Conservation (phyloP, 2,113 vertebrate species). For the Leucopsar rothschildi region DNA sequence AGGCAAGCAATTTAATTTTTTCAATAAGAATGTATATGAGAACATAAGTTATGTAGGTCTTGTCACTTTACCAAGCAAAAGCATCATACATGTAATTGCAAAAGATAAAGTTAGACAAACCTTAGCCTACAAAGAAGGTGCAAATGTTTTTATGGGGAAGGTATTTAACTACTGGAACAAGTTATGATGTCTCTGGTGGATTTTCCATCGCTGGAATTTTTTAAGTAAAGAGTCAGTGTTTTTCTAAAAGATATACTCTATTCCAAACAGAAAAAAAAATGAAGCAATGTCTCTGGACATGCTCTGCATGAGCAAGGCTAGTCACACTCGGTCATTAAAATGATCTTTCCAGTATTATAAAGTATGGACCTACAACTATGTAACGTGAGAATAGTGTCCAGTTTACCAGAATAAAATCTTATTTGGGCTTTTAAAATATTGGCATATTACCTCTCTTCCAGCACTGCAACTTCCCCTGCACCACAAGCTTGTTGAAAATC, state of each 20-base stretch:
- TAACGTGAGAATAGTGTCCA: neutral
- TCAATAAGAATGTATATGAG: neutral
- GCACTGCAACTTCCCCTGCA: neutral
- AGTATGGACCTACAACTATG: neutral
- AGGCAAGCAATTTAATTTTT: neutral
- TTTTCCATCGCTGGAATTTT: conserved; percentile 49
- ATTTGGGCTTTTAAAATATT: neutral
- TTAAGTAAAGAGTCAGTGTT: conserved; percentile 60
- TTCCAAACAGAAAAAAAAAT: conserved; percentile 50
- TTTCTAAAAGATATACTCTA: conserved; percentile 56
- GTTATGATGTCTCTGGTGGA: conserved; percentile 24
- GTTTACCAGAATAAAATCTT: neutral
- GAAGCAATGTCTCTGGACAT: conserved; percentile 24
- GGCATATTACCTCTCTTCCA: neutral
- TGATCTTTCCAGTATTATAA: neutral
- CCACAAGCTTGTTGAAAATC: conserved; percentile 16
- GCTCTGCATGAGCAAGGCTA: neutral
- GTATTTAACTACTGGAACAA: conserved; percentile 59
- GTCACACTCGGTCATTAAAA: neutral
- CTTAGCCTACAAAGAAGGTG: conserved; percentile 31
- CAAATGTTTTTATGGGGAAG: conserved; percentile 54
- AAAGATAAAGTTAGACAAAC: conserved; percentile 24
- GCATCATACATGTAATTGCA: neutral
- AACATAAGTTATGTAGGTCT: neutral
- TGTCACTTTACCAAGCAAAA: neutral